A percentile compares a stretch with the other conserved stretches of the same genome.
These are phyloP conservation scores for Spea bombifrons DNA, from an alignment of 2,113 vertebrate genomes.

Conservation along the genomic window DNA sequence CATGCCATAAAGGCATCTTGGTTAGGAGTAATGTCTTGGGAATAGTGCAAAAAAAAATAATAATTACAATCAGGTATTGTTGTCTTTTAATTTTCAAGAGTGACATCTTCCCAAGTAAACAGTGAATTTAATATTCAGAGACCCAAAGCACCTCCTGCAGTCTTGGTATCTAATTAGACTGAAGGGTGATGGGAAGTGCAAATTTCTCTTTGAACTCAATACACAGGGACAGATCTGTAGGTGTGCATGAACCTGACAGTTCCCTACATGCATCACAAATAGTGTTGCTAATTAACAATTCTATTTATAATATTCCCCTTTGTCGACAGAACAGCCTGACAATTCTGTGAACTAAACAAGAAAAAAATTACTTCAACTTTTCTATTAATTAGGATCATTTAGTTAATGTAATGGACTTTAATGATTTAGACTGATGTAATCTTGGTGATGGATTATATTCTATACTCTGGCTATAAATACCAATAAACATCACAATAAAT, in stretches of 20 bases:
- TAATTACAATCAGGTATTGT: neutral
- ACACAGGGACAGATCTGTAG: neutral
- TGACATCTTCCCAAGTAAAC: neutral
- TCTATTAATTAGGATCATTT: neutral
- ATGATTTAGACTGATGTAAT: too few species aligned
- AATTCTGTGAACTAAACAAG: neutral
- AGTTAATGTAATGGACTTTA: too few species aligned
- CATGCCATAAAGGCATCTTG: too few species aligned
- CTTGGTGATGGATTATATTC: too few species aligned
- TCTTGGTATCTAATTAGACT: conserved; percentile 6
- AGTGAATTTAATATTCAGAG: neutral
- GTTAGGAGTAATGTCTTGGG: too few species aligned
- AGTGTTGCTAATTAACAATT: neutral
- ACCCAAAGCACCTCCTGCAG: neutral
- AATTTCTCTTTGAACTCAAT: neutral
- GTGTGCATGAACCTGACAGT: conserved; percentile 10
- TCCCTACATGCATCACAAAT: neutral
- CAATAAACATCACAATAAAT: too few species aligned
- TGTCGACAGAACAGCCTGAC: neutral
- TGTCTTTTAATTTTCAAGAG: neutral
- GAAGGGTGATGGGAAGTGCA: neutral
- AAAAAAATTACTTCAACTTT: neutral
- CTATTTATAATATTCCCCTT: neutral
- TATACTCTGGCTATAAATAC: too few species aligned
- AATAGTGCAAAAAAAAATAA: neutral